A percentile compares a stretch with the other conserved stretches of the same genome.
These are phyloP conservation scores for Drosophila nasuta DNA, from an alignment of 1,140 invertebrate species.

Conservation along the genomic window DNA sequence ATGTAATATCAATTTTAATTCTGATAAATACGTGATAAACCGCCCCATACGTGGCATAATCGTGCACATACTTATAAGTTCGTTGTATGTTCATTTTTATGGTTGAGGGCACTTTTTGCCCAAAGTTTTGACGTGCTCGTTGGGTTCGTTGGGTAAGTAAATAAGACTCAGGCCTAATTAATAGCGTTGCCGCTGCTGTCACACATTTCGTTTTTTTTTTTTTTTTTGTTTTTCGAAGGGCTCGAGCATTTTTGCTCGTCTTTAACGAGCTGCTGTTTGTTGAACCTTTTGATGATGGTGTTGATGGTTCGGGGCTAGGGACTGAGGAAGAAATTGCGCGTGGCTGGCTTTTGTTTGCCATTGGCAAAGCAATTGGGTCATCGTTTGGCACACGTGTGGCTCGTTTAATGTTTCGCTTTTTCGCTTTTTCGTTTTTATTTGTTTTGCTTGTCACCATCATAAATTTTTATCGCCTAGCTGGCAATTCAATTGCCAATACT, in stretches of 20 bases:
- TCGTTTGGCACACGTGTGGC: constrained; percentile 74
- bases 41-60: constrained; percentile 17
- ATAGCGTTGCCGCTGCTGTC: constrained; percentile 17
- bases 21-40: constrained; percentile 26
- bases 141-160: constrained; percentile 8
- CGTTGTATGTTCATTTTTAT: constrained; percentile 19
- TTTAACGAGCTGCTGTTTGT: constrained; percentile 38
- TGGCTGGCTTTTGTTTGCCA: constrained; percentile 48
- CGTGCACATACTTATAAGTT: constrained; percentile 14
- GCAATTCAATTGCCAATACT: constrained; percentile 53
- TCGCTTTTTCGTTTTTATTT: constrained; percentile 52
- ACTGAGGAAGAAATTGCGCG: constrained; percentile 22
- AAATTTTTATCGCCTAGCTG: constrained; percentile 68
- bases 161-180: constrained; percentile 40
- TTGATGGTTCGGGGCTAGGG: constrained; percentile 2
- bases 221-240: constrained; percentile 1
- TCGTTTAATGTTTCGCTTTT: constrained; percentile 65
- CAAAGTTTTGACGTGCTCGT: constrained; percentile 16
- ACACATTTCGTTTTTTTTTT: constrained; percentile 5
- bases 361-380: constrained; percentile 62
- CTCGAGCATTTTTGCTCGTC: constrained; percentile 9
- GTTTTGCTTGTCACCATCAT: constrained; percentile 60
- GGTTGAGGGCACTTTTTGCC: constrained; percentile 3
- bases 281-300: constrained; percentile 14
- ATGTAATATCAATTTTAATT: constrained; percentile 4